Conservation (phyloP, 2,113 vertebrate species). For the Aspiorhynchus laticeps region DNA sequence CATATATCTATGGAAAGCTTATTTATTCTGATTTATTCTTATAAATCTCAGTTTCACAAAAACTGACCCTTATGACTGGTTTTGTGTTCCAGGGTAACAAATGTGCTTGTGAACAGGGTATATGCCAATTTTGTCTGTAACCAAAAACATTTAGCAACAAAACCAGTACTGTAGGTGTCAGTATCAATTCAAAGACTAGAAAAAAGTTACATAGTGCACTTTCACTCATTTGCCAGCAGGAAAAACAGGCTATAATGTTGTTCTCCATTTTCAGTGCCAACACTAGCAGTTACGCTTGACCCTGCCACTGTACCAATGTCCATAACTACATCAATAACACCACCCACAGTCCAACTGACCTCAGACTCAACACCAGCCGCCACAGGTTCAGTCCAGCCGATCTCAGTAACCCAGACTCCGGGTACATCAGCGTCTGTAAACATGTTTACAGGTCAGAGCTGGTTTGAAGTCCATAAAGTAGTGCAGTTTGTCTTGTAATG, state of each 20-base stretch:
- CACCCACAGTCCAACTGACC: slow-evolving; percentile 26
- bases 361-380: slow-evolving; percentile 11
- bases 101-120: not conserved
- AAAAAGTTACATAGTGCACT: not conserved
- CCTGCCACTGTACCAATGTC: slow-evolving; percentile 1
- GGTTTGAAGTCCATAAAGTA: not conserved
- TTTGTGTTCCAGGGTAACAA: no score
- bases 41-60: no score
- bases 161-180: not conserved
- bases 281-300: slow-evolving; percentile 8
- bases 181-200: not conserved
- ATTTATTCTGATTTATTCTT: no score
- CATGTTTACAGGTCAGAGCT: slow-evolving; percentile 31
- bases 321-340: slow-evolving; percentile 3
- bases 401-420: not conserved
- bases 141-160: not conserved
- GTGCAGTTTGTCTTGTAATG: not conserved
- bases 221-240: not conserved
- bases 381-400: slow-evolving; percentile 6
- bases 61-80: no score
- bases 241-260: not conserved
- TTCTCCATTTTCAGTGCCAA: not conserved
- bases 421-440: slow-evolving; percentile 11
- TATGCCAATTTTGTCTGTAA: not conserved
- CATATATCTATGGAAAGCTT: no score